Evolutionary conservation across 2,888 invertebrate genomes (phyloP).

Genomic region (Pachymerium ferrugineum): DNA sequence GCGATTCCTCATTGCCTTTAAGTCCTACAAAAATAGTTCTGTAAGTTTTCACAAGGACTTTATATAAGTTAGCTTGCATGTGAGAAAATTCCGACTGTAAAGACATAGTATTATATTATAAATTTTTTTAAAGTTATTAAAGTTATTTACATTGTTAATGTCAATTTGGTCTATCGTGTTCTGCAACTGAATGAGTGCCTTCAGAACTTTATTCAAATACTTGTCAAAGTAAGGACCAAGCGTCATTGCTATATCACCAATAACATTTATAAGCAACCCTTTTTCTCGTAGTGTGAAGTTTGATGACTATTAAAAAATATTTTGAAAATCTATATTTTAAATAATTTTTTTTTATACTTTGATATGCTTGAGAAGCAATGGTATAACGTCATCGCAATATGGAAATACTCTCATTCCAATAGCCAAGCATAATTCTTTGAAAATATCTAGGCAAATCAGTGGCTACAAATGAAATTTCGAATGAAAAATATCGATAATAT

Average conservation of each 20-base stretch:
- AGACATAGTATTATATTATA: neutral
- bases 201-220: neutral
- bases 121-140: neutral
- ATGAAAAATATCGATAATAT: neutral
- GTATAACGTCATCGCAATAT: neutral
- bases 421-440: neutral
- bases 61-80: neutral
- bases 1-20: neutral
- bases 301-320: too few relatives aligned
- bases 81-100: neutral
- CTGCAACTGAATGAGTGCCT: neutral
- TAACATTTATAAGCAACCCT: too few relatives aligned
- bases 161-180: neutral
- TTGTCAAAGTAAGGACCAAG: neutral
- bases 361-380: too few relatives aligned
- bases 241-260: neutral
- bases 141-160: neutral
- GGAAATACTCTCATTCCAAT: neutral
- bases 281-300: too few relatives aligned
- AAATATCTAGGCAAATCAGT: neutral
- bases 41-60: neutral
- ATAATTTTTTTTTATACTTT: too few relatives aligned
- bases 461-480: neutral
- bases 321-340: too few relatives aligned
- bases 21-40: neutral